Evolutionary conservation across 1,140 invertebrate genomes (phyloP).

Genomic region (Euglossa dilemma): DNA sequence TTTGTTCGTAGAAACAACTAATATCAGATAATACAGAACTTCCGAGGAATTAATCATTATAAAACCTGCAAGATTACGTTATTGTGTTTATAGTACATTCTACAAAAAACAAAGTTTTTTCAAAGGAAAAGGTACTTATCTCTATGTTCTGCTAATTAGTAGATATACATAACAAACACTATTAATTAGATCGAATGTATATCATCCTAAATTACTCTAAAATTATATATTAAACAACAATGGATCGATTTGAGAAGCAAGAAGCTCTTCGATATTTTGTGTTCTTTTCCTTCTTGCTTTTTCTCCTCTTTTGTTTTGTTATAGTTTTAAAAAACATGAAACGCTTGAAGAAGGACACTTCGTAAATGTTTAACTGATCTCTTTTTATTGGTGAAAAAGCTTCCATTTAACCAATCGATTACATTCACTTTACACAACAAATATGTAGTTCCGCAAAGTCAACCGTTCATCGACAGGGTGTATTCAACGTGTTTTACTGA

Average conservation of each 20-base stretch:
- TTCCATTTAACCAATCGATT: constrained; percentile 76
- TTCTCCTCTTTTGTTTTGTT: not conserved
- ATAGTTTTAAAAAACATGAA: constrained; percentile 38
- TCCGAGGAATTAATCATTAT: not conserved
- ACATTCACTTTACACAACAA: constrained; percentile 78
- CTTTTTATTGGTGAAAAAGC: constrained; percentile 80
- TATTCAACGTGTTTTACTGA: constrained; percentile 44
- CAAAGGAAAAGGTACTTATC: not conserved
- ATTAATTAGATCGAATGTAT: constrained; percentile 29
- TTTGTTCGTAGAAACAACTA: not conserved
- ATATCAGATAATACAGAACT: not conserved
- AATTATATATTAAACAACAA: constrained; percentile 39
- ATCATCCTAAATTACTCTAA: constrained; percentile 19
- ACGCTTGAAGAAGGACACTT: constrained; percentile 49
- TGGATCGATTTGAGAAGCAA: constrained; percentile 27
- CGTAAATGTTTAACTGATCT: constrained; percentile 74
- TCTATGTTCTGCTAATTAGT: constrained; percentile 1
- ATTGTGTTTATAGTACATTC: not conserved
- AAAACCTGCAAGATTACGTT: not conserved
- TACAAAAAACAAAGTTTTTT: not conserved
- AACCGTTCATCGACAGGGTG: constrained; percentile 46
- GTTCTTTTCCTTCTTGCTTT: not conserved
- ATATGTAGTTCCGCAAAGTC: constrained; percentile 63
- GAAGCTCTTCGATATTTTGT: constrained; percentile 4
- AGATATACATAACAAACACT: constrained; percentile 20